Evolutionary conservation across 2,113 vertebrate genomes (phyloP).

Genomic region (Balaeniceps rex): DNA sequence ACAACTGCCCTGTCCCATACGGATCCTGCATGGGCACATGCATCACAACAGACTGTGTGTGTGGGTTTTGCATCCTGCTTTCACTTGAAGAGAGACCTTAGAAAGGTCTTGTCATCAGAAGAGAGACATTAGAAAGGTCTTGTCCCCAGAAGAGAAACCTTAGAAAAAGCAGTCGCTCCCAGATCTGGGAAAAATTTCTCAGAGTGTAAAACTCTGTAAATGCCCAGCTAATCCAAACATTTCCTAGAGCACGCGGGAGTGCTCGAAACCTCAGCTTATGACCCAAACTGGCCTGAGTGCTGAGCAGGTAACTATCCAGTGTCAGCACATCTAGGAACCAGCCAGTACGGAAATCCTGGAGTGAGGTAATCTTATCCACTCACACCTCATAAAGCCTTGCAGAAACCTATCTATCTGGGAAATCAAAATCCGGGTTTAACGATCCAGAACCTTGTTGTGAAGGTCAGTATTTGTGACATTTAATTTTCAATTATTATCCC

Average conservation of each 20-base stretch:
- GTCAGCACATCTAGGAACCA: not conserved
- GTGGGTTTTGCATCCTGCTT: not conserved
- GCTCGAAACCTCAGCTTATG: not conserved
- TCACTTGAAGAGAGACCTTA: not conserved
- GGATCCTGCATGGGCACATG: not conserved
- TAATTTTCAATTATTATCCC: not conserved
- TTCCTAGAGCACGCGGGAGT: not conserved
- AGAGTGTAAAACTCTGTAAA: not conserved
- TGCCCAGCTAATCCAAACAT: not conserved
- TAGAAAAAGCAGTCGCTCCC: not conserved
- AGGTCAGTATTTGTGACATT: not conserved
- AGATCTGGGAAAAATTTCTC: not conserved
- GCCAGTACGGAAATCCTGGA: not conserved
- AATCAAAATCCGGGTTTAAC: not conserved
- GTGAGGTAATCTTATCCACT: conserved; percentile 7
- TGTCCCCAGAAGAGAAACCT: not conserved
- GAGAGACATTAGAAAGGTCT: not conserved
- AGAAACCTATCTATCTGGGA: not conserved
- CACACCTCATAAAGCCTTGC: conserved; percentile 24
- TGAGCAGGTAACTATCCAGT: not conserved
- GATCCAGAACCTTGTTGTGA: not conserved
- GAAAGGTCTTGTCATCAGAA: not conserved
- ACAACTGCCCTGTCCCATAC: accelerated
- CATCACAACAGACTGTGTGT: not conserved
- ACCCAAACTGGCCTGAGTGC: not conserved